Base-by-base conservation (phyloP, 2,113 vertebrate species). In the Tragelaphus buxtoni region DNA sequence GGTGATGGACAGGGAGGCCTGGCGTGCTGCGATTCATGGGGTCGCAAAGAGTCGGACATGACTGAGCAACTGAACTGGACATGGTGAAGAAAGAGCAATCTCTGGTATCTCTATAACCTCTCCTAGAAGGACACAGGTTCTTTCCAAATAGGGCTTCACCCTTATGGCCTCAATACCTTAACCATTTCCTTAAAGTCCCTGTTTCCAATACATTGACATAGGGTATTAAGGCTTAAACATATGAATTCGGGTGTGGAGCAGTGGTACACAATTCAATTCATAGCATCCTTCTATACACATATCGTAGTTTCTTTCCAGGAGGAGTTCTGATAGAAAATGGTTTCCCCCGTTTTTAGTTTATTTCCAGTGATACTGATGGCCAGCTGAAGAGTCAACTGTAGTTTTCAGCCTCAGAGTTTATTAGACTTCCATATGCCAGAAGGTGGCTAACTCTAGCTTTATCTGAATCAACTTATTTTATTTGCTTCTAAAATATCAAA, bases 401-500 rank as follows among this genome's bases (percentile, higher is more conserved):
- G 69, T 63, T 84, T 97, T 90, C 81, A 85, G 51, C 85, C 39
- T 30, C n/a, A 88, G 85, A 95, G 69, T 45, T 45, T 22, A 94
- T 90, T 7, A 88, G 45, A 95, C 35, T 94, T 60, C 51, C 88
- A 81, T 76, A n/a, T 82, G 45, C 65, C 80, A 90, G 87, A 96
- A 85, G 30, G 84, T 91, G 56, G 87, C 65, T 94, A 97, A 94
- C 77, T 72, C 47, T 39, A 55, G 49, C 76, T 82, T 94, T 93
- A 45, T 86, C 49, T 14, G 18, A 91, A 10, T 90, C 69, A 77
- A 63, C 80, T 77, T 88, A 42, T 95, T 95, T 82, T 80, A 77
- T 93, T 90, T 88, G 56, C 18, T 90, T 79, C 35, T 82, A 94
- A 97, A 97, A 76, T 55, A 90, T 83, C 72, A 84, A 94, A 92